phyloP scores from a whole-genome alignment of 37 sponge, comb jelly and placozoan genomes.

The Amphimedon queenslandica region DNA sequence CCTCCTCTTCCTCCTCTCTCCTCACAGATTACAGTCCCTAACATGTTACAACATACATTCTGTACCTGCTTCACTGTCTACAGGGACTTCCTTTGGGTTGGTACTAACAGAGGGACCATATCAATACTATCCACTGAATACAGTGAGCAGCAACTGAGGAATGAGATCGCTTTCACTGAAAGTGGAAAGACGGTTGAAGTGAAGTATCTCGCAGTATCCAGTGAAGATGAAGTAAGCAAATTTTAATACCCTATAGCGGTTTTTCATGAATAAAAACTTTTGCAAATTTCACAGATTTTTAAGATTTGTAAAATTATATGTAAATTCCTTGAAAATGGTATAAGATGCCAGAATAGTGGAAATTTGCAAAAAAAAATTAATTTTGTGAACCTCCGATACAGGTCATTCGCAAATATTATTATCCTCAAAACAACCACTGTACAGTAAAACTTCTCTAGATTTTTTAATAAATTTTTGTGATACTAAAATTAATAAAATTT shows the following conservation, averaged over 20 bases:
- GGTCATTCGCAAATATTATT: no score
- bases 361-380: no score
- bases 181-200: conserved; percentile 44
- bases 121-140: conserved; percentile 25
- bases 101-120: conserved; percentile 46
- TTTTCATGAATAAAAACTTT: no score
- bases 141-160: neutral
- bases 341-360: no score
- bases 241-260: no score
- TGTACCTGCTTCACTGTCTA: conserved; percentile 57
- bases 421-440: no score
- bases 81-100: conserved; percentile 44
- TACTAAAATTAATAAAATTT: neutral
- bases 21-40: conserved; percentile 54
- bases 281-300: no score
- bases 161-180: conserved; percentile 46
- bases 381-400: no score
- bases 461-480: neutral
- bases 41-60: conserved; percentile 15
- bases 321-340: no score
- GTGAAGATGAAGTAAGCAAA: conserved; percentile 47
- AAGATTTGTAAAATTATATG: no score
- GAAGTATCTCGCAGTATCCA: conserved; percentile 49
- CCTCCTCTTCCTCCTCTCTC: no score
- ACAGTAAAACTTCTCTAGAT: no score